Base-by-base conservation (phyloP, 2,888 invertebrate genomes). In the Nezara viridula region DNA sequence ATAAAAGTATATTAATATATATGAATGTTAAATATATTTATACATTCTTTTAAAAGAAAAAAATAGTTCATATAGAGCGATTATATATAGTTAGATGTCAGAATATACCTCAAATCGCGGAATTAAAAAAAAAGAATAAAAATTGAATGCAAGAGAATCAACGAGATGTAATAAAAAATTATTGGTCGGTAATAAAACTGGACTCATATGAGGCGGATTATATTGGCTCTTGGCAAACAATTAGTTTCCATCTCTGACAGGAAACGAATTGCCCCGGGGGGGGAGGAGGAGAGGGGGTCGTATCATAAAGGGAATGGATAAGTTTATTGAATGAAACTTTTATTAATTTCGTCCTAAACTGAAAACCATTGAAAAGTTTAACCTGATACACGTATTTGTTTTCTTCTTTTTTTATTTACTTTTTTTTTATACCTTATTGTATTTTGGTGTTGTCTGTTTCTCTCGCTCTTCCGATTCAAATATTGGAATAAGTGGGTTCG, bases 291-390 rank as follows among this genome's bases (percentile, higher is more conserved):
- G 44, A 44, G 44, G 3, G 60, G n/a, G 60, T 2, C 60, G 16
- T 73, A 73, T 73, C 66, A 73, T 73, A 73, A 73, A 73, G 66
- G 66, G 66, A 32, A 73, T 73, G 66, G 19, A 37, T 73, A 73
- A 60, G 60, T 60, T 73, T 73, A 73, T 19, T 6, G 24, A 37
- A 0, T 12, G 21, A 19, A 73, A 73, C 66, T 73, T 73, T 73
- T 37, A 73, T 73, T 73, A 73, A 66, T 66, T 32, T 19, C 66
- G 66, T 37, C 37, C 66, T 6, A 73, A 73, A 73, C 66, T 37
- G 10, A 37, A 73, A 32, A 73, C 32, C 66, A 73, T 37, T 19
- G 19, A 73, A 32, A 73, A 37, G 32, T 73, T 37, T 37, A 73
- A 32, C 32, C 32, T 73, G 19, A 73, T 37, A 73, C 21, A 73